Evolutionary conservation across 2,797 vertebrate species (phyloP), one percentile per base, ranked within the genome.

Genomic region (Furcifer pardalis): DNA sequence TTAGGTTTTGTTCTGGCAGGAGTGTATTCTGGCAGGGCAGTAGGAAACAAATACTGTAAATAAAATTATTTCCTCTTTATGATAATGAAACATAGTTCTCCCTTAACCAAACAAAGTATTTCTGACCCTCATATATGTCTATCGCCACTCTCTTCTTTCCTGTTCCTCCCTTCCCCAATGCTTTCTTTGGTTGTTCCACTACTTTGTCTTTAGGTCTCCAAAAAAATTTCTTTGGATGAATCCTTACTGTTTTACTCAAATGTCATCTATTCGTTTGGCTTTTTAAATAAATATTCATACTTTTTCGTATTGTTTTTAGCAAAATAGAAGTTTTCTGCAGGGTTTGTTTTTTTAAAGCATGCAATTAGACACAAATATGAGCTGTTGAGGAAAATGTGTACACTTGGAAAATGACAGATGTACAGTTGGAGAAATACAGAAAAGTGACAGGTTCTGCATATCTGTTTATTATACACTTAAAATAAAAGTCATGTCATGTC

Each of bases 1-100:
- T 77, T 89, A 49, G 82, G 25, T 85, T 90, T 88, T 44, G 19
- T 79, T 79, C 73, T 84, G 79, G 63, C 80, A 80, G 76, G 89
- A 81, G 44, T 7, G 13, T 62, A n/a, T 79, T 91, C 86, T 86
- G 80, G 49, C 79, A 90, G 80, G 81, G 19, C 60, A 86, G 82
- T 83, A 88, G 77, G 40, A 90, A 89, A 90, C 62, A n/a, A 86
- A 72, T 68, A 69, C 44, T 82, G 44, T 49, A 74, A 88, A 85
- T 68, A 4, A 89, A 73, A 86, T 86, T 89, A 32, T 92, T 89
- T 91, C 68, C 81, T 88, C 49, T 76, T 91, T 86, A 65, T 87
- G 77, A 73, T 85, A 2, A 89, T 77, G 30, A 89, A 81, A 77
- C 21, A 65, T 60, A 6, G 71, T 82, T 84, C 40, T 80, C 83